Conservation (phyloP, 1,140 invertebrate species). For the Sarcophaga peregrina region DNA sequence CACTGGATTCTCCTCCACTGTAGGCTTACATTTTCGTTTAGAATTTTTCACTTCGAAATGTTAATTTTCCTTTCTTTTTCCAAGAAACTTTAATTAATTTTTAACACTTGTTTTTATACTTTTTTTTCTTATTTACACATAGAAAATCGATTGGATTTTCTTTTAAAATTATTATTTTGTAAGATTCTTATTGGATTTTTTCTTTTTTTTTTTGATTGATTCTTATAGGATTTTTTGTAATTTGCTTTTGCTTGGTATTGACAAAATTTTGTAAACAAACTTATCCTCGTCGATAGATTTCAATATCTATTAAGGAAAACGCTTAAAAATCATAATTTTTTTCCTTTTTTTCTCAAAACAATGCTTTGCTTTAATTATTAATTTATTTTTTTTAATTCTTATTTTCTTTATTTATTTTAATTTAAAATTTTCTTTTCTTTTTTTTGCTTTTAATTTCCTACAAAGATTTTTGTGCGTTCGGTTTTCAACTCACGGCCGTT, state of each 20-base stretch:
- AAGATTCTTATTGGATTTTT: not conserved
- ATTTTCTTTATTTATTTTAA: not conserved
- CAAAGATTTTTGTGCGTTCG: conserved; percentile 6
- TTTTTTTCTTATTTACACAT: not conserved
- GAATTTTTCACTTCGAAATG: not conserved
- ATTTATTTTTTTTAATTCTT: not conserved
- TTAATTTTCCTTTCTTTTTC: no score
- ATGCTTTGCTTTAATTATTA: no score
- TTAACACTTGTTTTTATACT: no score
- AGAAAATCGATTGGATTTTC: not conserved
- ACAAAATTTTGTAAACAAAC: no score
- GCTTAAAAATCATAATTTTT: no score
- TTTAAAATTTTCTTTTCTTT: not conserved
- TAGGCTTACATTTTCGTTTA: no score
- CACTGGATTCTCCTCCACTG: no score
- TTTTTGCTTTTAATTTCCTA: not conserved
- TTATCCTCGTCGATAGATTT: no score
- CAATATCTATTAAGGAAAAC: no score
- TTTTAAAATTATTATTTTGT: not conserved
- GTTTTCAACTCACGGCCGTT: conserved; percentile 14
- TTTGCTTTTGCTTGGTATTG: not conserved
- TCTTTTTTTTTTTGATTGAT: not conserved
- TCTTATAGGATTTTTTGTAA: not conserved
- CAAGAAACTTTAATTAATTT: no score
- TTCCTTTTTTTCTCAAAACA: no score